phyloP scores from a whole-genome alignment of 2,888 invertebrate species.

The Amiota communis region DNA sequence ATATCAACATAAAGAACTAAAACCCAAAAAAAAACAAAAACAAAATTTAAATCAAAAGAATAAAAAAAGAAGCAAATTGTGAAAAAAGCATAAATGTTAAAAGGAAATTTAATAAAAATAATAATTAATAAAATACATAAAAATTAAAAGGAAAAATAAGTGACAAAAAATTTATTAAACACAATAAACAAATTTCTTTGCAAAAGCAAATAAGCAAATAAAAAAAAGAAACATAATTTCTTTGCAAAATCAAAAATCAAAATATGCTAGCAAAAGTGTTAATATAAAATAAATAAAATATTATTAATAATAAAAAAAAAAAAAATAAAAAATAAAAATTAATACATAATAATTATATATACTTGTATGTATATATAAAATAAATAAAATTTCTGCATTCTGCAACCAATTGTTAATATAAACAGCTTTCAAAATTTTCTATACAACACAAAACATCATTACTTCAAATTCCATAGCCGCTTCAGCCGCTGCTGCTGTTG shows the following conservation, averaged over 20 bases:
- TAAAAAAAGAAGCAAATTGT: slow-evolving; percentile 46
- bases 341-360: not conserved
- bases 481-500: not conserved
- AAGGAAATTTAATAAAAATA: slow-evolving; percentile 37
- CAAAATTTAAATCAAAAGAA: slow-evolving; percentile 35
- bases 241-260: slow-evolving; percentile 14
- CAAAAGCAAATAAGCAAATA: slow-evolving; percentile 19
- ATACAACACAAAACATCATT: slow-evolving; percentile 24
- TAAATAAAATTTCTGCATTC: slow-evolving; percentile 40
- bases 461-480: slow-evolving; percentile 12
- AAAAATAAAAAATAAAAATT: not conserved
- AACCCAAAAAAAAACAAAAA: slow-evolving; percentile 42
- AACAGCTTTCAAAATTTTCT: slow-evolving; percentile 62
- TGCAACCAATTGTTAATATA: slow-evolving; percentile 40
- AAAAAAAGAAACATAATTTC: slow-evolving; percentile 28
- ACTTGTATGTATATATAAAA: not conserved
- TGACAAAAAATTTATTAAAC: slow-evolving; percentile 1
- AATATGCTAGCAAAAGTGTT: slow-evolving; percentile 20
- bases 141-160: not conserved
- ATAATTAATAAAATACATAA: slow-evolving; percentile 27
- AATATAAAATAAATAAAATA: slow-evolving; percentile 4
- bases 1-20: slow-evolving; percentile 32
- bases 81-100: slow-evolving; percentile 56
- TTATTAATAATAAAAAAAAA: not conserved
- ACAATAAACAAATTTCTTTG: slow-evolving; percentile 15